Evolutionary conservation across 2,888 invertebrate species (phyloP).

Genomic region (Amorpha juglandis): DNA sequence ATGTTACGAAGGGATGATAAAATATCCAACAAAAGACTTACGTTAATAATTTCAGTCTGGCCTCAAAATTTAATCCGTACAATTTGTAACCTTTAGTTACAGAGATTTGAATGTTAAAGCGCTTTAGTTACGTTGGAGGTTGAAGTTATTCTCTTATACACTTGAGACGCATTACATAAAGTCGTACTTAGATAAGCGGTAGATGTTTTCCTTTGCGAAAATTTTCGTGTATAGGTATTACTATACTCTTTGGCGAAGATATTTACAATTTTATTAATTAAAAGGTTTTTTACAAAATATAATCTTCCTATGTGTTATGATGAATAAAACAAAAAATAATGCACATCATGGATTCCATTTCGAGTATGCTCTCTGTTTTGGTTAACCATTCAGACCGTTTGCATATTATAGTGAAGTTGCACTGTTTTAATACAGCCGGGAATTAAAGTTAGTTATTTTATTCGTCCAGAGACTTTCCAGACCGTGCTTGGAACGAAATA

Average conservation of each 20-base stretch:
- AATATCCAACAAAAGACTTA: constrained; percentile 22
- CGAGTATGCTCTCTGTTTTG: background rate
- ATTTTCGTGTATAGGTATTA: too few species aligned
- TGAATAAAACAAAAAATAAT: background rate
- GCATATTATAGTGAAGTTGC: constrained; percentile 26
- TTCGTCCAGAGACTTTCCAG: constrained; percentile 27
- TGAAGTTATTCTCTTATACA: constrained; percentile 13
- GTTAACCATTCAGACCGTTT: constrained; percentile 1
- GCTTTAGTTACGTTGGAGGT: constrained; percentile 16
- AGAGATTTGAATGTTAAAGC: constrained; percentile 29
- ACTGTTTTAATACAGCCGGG: constrained; percentile 22
- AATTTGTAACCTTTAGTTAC: constrained; percentile 25
- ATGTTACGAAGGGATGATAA: constrained; percentile 1
- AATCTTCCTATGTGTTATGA: background rate
- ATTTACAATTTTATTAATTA: too few species aligned
- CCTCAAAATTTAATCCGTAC: background rate
- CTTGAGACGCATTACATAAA: constrained; percentile 12
- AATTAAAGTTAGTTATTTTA: constrained; percentile 27
- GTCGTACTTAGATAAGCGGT: background rate
- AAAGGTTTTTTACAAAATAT: too few species aligned
- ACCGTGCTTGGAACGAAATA: constrained; percentile 1
- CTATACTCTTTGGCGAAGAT: too few species aligned
- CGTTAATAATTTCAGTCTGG: constrained; percentile 24
- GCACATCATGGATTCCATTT: background rate
- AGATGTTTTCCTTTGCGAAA: background rate